A percentile compares a stretch with the other conserved stretches of the same genome.
These are phyloP conservation scores for Gephyroberyx darwinii DNA, from an alignment of 2,797 vertebrate genomes.

Conservation along the genomic window DNA sequence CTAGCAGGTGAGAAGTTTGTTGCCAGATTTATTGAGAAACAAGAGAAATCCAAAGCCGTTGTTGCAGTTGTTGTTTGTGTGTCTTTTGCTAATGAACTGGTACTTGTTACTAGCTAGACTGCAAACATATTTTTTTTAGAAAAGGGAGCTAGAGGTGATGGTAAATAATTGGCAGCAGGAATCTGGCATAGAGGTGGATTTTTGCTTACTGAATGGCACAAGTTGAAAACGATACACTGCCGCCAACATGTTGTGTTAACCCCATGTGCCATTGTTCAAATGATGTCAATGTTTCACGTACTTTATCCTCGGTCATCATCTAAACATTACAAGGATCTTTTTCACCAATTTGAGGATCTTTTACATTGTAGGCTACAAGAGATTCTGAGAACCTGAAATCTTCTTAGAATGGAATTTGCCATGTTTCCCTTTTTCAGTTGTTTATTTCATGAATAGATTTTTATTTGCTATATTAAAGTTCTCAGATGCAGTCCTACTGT, in stretches of 20 bases:
- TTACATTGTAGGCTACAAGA: constrained; percentile 7
- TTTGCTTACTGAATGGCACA: constrained; percentile 20
- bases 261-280: constrained; percentile 35
- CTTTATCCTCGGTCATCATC: constrained; percentile 1
- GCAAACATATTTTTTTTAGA: constrained; percentile 21
- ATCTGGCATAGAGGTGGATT: constrained; percentile 16
- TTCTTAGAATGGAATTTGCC: background rate
- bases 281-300: constrained; percentile 14
- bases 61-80: constrained; percentile 22
- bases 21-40: constrained; percentile 17
- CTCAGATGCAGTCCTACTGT: constrained; percentile 44
- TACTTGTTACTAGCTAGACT: constrained; percentile 22
- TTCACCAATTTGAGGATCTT: background rate
- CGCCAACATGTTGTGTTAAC: constrained; percentile 34
- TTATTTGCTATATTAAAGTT: constrained; percentile 18
- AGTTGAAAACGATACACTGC: constrained; percentile 35
- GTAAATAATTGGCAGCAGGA: constrained; percentile 19
- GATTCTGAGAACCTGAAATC: background rate
- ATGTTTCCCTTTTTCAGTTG: background rate
- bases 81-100: constrained; percentile 34
- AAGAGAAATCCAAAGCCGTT: constrained; percentile 3
- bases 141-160: constrained; percentile 8
- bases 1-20: background rate
- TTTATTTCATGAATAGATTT: constrained; percentile 8
- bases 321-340: background rate